Base-by-base conservation (phyloP, 2,888 invertebrate genomes). In the Thymelicus acteon region DNA sequence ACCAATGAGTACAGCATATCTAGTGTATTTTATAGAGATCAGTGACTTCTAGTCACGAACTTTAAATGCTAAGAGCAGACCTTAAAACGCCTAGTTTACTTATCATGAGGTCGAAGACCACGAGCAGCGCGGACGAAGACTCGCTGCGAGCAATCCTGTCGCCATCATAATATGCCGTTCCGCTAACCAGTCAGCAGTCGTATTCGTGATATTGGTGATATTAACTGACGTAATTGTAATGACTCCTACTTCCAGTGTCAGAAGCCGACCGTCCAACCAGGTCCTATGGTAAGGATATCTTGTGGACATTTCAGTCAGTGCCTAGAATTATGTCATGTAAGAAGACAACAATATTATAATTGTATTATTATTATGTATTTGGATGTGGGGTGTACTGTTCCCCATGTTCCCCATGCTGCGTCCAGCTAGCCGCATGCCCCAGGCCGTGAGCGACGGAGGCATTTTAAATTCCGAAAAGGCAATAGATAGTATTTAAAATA, bases 21-120 rank as follows among this genome's bases (percentile, higher is more conserved):
- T 24, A 54, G 54, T 54, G 54, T 54, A 54, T 54, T 54, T 54
- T 24, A 24, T 54, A 12, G 54, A 52, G 52, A 24, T 54, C 54
- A 8, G 19, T 24, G n/a, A 24, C 24, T 49, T 15, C 44, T 49
- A 15, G 19, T 54, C 24, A 3, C 54, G 54, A 12, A 54, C 24
- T 4, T 24, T 54, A 12, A 49, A 5, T 12, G 54, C 24, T 54
- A 24, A 24, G 24, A 8, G 24, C 54, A 54, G 12, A 54, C 10
- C 8, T 24, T 10, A 54, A 8, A 10, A 12, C 10, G 24, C 54
- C 24, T 54, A 10, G 24, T 15, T 54, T 54, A 19, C 24, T 24
- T 24, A 54, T 24, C 24, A 24, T 6, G 12, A 24, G 54, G 10
- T 54, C 10, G 19, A 54, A 24, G 54, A 24, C 8, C 44, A 44